Evolutionary conservation across 2,888 invertebrate genomes (phyloP).

Genomic region (Protodeltote pygarga): DNA sequence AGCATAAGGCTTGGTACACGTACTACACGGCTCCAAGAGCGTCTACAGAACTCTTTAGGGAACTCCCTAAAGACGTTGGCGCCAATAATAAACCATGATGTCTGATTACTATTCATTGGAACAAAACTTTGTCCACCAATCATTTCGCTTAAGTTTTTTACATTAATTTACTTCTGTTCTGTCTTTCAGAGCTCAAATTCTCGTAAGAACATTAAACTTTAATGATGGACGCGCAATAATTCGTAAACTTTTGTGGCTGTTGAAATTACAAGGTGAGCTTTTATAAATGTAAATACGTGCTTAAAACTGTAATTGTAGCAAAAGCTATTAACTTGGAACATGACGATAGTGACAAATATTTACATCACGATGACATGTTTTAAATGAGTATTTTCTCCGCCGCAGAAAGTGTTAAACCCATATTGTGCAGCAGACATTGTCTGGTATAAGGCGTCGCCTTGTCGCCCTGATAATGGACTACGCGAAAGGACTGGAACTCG

Average conservation of each 20-base stretch:
- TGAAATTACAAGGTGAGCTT: constrained; percentile 7
- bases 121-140: constrained; percentile 4
- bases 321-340: constrained; percentile 8
- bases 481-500: constrained; percentile 34
- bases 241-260: constrained; percentile 16
- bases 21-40: background rate
- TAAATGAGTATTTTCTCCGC: constrained; percentile 17
- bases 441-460: constrained; percentile 33
- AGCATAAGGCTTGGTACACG: background rate
- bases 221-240: constrained; percentile 28
- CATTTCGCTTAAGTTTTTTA: constrained; percentile 19
- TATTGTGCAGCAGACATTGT: constrained; percentile 17
- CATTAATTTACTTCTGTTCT: constrained; percentile 19
- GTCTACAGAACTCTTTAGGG: too few species aligned
- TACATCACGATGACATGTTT: constrained; percentile 18
- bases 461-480: constrained; percentile 44
- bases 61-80: too few species aligned
- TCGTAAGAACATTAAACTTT: constrained; percentile 20
- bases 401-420: constrained; percentile 15
- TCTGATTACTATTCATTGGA: constrained; percentile 6
- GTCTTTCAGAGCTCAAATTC: constrained; percentile 14
- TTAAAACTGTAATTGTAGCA: constrained; percentile 1
- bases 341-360: constrained; percentile 4
- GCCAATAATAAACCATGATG: background rate
- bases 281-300: constrained; percentile 7